Conservation (phyloP, 2,888 invertebrate genomes). For the Malachius bipustulatus region DNA sequence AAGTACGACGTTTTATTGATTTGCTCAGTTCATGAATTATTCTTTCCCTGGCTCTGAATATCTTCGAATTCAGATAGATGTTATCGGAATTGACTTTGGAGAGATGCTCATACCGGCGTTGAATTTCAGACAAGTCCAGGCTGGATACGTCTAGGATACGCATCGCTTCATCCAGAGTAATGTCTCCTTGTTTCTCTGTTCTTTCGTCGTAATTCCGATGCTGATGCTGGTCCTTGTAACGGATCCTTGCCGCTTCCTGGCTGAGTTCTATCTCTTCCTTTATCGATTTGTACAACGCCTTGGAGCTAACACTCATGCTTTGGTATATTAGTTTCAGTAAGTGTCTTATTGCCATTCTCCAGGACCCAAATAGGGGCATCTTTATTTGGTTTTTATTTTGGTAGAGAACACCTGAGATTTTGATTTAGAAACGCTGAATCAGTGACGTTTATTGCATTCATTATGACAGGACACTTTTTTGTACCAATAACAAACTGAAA, state of each 20-base stretch:
- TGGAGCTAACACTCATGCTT: too few species aligned
- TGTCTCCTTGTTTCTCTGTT: constrained; percentile 7
- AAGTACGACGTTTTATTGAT: too few species aligned
- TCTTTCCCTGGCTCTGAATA: constrained; percentile 74
- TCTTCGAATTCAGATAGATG: constrained; percentile 92
- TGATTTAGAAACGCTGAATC: too few species aligned
- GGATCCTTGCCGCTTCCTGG: constrained; percentile 57
- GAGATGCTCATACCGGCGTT: constrained; percentile 70
- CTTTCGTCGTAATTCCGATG: constrained; percentile 4
- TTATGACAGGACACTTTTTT: too few species aligned
- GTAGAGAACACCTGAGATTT: too few species aligned
- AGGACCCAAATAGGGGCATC: too few species aligned
- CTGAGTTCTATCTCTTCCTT: constrained; percentile 70
- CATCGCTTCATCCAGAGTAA: constrained; percentile 58
- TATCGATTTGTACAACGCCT: constrained; percentile 49
- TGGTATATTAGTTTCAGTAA: too few species aligned
- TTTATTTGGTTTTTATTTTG: too few species aligned
- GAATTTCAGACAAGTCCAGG: constrained; percentile 50
- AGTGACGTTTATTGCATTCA: too few species aligned
- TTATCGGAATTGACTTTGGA: constrained; percentile 77
- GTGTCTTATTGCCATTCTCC: too few species aligned
- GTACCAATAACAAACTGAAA: too few species aligned
- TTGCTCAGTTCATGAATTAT: constrained; percentile 56
- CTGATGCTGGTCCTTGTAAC: constrained; percentile 16
- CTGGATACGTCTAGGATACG: constrained; percentile 77